A percentile compares a stretch with the other conserved stretches of the same genome.
phyloP scores from a whole-genome alignment of 2,888 invertebrate species.

The Caenorhabditis becei region DNA sequence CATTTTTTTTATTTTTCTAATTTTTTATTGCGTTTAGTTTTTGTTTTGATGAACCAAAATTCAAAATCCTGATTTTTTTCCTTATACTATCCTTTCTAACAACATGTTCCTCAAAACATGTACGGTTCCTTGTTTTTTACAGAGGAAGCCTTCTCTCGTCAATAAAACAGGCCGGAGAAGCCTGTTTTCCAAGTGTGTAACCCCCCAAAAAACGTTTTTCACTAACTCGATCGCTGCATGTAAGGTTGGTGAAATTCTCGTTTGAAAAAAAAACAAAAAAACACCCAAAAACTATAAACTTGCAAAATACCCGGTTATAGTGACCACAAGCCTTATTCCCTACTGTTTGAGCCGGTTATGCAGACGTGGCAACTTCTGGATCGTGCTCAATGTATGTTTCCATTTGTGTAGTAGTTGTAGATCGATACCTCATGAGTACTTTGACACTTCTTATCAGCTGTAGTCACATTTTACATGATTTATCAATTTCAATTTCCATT shows the following conservation, averaged over 20 bases:
- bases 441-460: neutral
- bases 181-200: slow-evolving; percentile 35
- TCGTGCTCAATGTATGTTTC: slow-evolving; percentile 33
- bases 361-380: slow-evolving; percentile 24
- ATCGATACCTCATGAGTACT: too few species aligned
- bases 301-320: slow-evolving; percentile 24
- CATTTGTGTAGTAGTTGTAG: too few species aligned
- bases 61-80: neutral
- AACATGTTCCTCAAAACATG: neutral
- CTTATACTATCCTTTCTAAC: neutral
- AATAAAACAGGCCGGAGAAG: slow-evolving; percentile 27
- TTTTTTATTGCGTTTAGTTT: too few species aligned
- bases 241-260: slow-evolving; percentile 26
- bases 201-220: neutral
- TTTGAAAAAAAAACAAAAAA: too few species aligned
- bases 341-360: too few species aligned
- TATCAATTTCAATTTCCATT: neutral
- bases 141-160: slow-evolving; percentile 31
- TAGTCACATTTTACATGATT: neutral
- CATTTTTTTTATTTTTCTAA: too few species aligned
- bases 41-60: too few species aligned
- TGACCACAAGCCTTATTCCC: too few species aligned
- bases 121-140: slow-evolving; percentile 28
- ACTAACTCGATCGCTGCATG: slow-evolving; percentile 20
- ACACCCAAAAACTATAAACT: too few species aligned